These are phyloP conservation scores for Drosophila emarginata DNA, from an alignment of 2,888 invertebrate species.

Conservation along the genomic window DNA sequence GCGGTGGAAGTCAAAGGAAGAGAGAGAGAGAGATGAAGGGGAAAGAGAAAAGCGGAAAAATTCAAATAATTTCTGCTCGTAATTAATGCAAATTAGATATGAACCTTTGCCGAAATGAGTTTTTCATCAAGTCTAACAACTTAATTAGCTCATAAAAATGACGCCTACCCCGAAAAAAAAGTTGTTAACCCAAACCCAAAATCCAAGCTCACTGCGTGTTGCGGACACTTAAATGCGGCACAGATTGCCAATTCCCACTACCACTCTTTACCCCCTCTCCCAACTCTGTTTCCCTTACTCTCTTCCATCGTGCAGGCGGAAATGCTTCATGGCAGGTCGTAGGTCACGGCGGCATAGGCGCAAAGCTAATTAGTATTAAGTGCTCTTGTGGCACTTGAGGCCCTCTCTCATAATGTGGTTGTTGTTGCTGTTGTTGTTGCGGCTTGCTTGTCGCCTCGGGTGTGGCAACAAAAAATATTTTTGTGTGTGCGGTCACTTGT, in stretches of 20 bases:
- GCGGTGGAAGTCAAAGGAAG: not conserved
- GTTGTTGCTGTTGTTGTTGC: conserved; percentile 21
- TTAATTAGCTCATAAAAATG: conserved; percentile 77
- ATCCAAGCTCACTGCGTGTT: conserved; percentile 55
- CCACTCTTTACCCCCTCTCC: not conserved
- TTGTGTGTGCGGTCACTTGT: conserved; percentile 77
- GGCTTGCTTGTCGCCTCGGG: conserved; percentile 60
- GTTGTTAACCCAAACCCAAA: conserved; percentile 58
- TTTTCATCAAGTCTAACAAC: conserved; percentile 78
- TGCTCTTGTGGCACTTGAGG: conserved; percentile 74
- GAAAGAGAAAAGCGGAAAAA: conserved; percentile 23
- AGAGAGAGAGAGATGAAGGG: not conserved
- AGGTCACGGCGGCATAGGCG: conserved; percentile 73
- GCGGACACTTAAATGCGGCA: conserved; percentile 75
- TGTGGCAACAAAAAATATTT: conserved; percentile 67
- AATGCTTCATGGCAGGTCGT: conserved; percentile 53
- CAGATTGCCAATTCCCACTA: conserved; percentile 57
- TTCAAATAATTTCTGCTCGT: conserved; percentile 42
- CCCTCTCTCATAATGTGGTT: conserved; percentile 37
- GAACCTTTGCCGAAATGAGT: conserved; percentile 64
- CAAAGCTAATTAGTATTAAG: conserved; percentile 78
- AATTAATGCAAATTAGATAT: conserved; percentile 78
- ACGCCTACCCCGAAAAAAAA: conserved; percentile 57
- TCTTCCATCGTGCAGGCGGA: not conserved
- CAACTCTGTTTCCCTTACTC: too few relatives aligned